phyloP scores from a whole-genome alignment of 2,797 vertebrate genomes.

The Eutrigla gurnardus region DNA sequence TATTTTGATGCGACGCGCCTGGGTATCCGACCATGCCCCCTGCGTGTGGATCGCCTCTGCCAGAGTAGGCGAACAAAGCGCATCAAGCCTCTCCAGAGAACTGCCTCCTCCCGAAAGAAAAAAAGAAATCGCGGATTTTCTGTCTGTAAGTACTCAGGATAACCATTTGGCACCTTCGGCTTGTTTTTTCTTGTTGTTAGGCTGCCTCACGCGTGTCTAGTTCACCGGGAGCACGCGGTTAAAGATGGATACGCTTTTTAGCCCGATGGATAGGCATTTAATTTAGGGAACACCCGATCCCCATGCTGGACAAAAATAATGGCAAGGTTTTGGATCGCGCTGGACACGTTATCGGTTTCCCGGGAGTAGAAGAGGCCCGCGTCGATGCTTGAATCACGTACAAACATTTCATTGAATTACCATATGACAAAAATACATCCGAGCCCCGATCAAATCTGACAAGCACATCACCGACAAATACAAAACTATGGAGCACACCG shows the following conservation, averaged over 20 bases:
- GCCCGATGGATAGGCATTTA: slow-evolving; percentile 63
- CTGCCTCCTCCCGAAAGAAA: slow-evolving; percentile 40
- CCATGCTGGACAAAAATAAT: slow-evolving; percentile 70
- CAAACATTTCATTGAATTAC: slow-evolving; percentile 45
- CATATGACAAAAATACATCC: slow-evolving; percentile 38
- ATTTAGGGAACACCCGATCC: slow-evolving; percentile 66
- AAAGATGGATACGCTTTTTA: slow-evolving; percentile 68
- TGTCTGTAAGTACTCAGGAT: slow-evolving; percentile 70
- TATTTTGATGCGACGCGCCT: slow-evolving; percentile 54
- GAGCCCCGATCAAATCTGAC: slow-evolving; percentile 37
- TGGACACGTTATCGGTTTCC: slow-evolving; percentile 67
- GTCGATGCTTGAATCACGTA: slow-evolving; percentile 51
- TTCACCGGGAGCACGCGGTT: slow-evolving; percentile 41
- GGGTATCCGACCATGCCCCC: slow-evolving; percentile 40
- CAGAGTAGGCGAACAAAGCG: slow-evolving; percentile 73
- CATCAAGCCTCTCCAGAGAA: slow-evolving; percentile 69
- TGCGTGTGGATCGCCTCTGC: slow-evolving; percentile 52
- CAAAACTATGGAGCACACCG: slow-evolving; percentile 86
- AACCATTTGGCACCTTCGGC: slow-evolving; percentile 31
- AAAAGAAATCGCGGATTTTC: slow-evolving; percentile 61
- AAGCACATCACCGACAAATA: slow-evolving; percentile 16
- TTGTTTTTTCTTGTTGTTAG: slow-evolving; percentile 22
- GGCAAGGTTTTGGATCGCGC: slow-evolving; percentile 73
- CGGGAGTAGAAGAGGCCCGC: slow-evolving; percentile 70
- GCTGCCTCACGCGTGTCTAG: slow-evolving; percentile 25